Base-by-base conservation (phyloP, 2,113 vertebrate species). In the Meriones unguiculatus region DNA sequence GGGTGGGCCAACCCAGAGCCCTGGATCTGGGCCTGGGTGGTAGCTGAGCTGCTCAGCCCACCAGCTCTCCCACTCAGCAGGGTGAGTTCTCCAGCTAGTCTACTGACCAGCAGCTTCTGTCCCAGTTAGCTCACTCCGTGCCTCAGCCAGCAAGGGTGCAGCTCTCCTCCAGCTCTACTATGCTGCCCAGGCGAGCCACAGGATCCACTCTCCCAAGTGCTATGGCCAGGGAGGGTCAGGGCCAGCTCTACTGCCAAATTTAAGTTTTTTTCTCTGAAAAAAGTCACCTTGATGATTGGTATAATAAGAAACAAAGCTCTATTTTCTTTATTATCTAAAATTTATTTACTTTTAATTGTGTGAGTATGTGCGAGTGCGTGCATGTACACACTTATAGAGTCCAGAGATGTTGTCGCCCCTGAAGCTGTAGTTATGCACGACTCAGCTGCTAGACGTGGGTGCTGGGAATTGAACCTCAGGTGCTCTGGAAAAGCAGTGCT, bases 191-290 rank as follows among this genome's bases (percentile, higher is more conserved):
- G n/a, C 2, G n/a, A 73, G n/a, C 15, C 17, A 3, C n/a, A 20
- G 70, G 35, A 17, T 35, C 32, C 70, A 72, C 70, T 72, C 18
- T 72, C 18, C n/a, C 38, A 8, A 73, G 70, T 20, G 35, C 15
- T 8, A 5, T 17, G n/a, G n/a, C 70, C 70, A 72, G 17, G 10
- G 72, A 73, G n/a, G 18, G 10, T 22, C n/a, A 38, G 72, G 17
- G 10, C n/a, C n/a, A 24, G 72, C 20, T 41, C 70, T 73, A n/a
- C 72, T 24, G n/a, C n/a, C n/a, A n/a, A 72, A 72, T 72, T 35
- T 20, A 87, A 57, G 50, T 94, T 46, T 57, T 46, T 57, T 95
- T 84, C 85, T 46, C 69, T 94, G 69, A 52, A 87, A 69, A 95
- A 73, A 52, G 91, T 62, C 10, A 6, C 46, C 89, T 91, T n/a